A percentile compares a stretch with the other conserved stretches of the same genome.
Evolutionary conservation across 2,797 vertebrate species (phyloP).

Genomic region (Mycteria americana): DNA sequence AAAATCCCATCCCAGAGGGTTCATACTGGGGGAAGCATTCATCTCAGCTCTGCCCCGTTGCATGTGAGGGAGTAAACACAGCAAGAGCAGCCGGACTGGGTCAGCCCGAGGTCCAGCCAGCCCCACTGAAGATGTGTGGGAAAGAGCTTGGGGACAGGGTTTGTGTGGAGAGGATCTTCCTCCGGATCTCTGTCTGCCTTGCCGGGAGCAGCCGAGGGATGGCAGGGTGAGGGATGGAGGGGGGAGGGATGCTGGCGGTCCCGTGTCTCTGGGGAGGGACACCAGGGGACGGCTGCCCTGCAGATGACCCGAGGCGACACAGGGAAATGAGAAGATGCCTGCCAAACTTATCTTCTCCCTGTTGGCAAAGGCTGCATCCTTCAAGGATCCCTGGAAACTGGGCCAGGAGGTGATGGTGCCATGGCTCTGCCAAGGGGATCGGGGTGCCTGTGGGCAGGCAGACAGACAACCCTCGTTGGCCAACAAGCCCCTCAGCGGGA

Average conservation of each 20-base stretch:
- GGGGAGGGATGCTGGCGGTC: neutral
- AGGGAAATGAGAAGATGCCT: neutral
- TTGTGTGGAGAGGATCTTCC: neutral
- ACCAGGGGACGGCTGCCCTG: neutral
- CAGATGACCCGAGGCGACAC: neutral
- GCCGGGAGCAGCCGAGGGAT: neutral
- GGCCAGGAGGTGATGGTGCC: neutral
- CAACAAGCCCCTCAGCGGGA: neutral
- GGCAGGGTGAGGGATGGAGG: too few species aligned
- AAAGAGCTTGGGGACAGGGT: neutral
- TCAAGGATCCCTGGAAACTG: neutral
- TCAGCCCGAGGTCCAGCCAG: neutral
- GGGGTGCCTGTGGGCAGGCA: neutral
- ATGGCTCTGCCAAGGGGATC: neutral
- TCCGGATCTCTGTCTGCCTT: neutral
- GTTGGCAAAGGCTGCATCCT: neutral
- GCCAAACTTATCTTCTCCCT: neutral
- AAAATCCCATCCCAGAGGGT: neutral
- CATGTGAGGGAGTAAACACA: neutral
- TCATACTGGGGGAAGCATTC: neutral
- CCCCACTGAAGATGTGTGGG: neutral
- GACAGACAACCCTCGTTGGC: neutral
- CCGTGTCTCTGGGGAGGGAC: rapidly evolving
- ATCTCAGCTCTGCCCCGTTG: neutral
- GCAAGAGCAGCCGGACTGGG: neutral